Conservation (phyloP, 2,888 invertebrate species). For the Parapristionchus giblindavisi region DNA sequence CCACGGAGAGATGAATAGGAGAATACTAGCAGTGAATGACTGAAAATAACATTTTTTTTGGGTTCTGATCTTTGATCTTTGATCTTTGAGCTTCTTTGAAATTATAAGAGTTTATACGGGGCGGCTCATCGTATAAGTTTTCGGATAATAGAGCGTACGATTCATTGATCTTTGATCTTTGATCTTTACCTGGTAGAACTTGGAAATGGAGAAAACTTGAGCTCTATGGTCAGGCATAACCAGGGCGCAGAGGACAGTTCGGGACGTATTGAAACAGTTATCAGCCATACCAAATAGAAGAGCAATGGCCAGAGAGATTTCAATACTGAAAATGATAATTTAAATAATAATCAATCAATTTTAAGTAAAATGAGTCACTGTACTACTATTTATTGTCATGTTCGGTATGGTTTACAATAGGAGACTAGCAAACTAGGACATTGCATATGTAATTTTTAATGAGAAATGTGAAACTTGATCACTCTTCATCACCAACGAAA, state of each 20-base stretch:
- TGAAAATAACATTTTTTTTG: not conserved
- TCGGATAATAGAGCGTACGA: too few species aligned
- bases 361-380: too few species aligned
- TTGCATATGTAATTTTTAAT: not conserved
- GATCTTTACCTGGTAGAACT: slow-evolving; percentile 36
- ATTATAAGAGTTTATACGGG: not conserved
- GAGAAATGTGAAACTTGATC: not conserved
- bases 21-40: not conserved
- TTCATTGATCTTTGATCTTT: too few species aligned
- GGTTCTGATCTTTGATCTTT: not conserved
- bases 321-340: slow-evolving; percentile 34
- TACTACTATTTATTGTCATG: too few species aligned
- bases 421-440: not conserved
- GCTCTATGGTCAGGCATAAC: slow-evolving; percentile 26
- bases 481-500: not conserved
- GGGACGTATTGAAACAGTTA: slow-evolving; percentile 32
- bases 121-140: not conserved
- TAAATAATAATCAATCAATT: too few species aligned
- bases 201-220: slow-evolving; percentile 38
- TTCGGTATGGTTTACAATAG: too few species aligned
- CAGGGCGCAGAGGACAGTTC: slow-evolving; percentile 33
- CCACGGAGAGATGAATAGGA: slow-evolving; percentile 27
- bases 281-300: slow-evolving; percentile 35
- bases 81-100: not conserved
- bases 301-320: slow-evolving; percentile 19